These are phyloP conservation scores for Mizuhopecten yessoensis DNA, from an alignment of 1,140 invertebrate species.

Conservation along the genomic window DNA sequence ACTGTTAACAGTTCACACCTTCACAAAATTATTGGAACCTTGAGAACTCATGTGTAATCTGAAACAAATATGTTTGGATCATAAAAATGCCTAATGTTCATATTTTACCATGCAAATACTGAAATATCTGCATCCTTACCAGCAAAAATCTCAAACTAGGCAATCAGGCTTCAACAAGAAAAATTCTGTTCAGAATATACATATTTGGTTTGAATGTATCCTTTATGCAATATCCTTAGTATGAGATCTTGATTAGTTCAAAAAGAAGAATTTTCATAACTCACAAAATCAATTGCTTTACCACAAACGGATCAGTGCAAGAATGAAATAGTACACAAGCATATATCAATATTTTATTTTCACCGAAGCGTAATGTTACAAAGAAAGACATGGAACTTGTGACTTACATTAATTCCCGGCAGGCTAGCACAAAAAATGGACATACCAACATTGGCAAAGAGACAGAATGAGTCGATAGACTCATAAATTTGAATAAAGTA, in stretches of 20 bases:
- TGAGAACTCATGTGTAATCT: neutral
- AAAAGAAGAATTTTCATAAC: neutral
- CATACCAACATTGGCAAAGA: neutral
- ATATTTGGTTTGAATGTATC: neutral
- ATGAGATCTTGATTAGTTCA: neutral
- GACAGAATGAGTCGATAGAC: neutral
- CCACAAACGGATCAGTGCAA: too few species aligned
- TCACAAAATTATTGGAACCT: neutral
- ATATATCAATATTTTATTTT: neutral
- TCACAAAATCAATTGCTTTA: neutral
- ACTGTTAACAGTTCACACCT: neutral
- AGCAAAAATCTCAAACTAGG: too few species aligned
- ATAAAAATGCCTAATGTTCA: too few species aligned
- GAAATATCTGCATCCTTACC: neutral
- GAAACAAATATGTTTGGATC: neutral
- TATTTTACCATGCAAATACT: neutral
- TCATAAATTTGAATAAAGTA: neutral
- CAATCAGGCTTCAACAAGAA: neutral
- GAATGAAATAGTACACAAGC: neutral
- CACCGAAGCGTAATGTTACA: too few species aligned
- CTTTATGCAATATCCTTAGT: neutral
- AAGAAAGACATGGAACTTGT: too few species aligned
- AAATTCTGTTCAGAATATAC: neutral
- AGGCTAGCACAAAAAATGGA: neutral
- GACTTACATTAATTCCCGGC: neutral